Evolutionary conservation across 2,113 vertebrate genomes (phyloP).

Genomic region (Thermophis baileyi): DNA sequence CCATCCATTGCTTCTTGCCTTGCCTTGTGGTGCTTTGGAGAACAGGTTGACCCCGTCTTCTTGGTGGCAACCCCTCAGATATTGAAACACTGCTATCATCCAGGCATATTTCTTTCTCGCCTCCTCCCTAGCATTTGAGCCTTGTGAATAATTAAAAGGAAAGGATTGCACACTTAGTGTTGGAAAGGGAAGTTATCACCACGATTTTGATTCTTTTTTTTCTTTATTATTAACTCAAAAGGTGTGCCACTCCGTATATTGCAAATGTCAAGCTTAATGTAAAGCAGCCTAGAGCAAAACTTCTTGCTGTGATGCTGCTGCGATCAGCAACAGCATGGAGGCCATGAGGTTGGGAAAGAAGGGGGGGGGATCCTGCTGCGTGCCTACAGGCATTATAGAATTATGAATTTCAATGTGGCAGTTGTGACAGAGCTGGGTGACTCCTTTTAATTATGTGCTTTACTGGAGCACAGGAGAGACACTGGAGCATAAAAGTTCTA

Average conservation of each 20-base stretch:
- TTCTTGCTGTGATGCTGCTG: conserved; percentile 39
- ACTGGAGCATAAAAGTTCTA: conserved; percentile 26
- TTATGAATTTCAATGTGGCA: conserved; percentile 50
- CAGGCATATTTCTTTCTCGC: not conserved
- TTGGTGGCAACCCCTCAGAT: not conserved
- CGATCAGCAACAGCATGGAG: conserved; percentile 49
- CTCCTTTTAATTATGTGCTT: conserved; percentile 57
- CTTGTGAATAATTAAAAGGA: conserved; percentile 13
- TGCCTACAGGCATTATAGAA: conserved; percentile 43
- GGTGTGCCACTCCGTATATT: conserved; percentile 31
- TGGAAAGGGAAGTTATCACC: not conserved
- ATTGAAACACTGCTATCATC: not conserved
- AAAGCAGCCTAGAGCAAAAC: conserved; percentile 44
- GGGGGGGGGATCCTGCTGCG: conserved; percentile 36
- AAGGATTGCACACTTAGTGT: conserved; percentile 11
- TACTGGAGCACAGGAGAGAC: conserved; percentile 47
- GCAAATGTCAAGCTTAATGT: conserved; percentile 31
- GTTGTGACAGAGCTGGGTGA: conserved; percentile 36
- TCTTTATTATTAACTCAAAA: conserved; percentile 34
- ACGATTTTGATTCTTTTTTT: not conserved
- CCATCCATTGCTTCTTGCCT: too few species aligned
- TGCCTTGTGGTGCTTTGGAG: too few species aligned
- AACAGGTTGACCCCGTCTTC: too few species aligned
- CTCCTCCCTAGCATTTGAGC: not conserved
- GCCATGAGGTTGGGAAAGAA: conserved; percentile 14